Percentiles rank a stretch among this genome's conserved stretches.
Evolutionary conservation across 2,888 invertebrate species (phyloP).

Genomic region (Miltochrista miniata): DNA sequence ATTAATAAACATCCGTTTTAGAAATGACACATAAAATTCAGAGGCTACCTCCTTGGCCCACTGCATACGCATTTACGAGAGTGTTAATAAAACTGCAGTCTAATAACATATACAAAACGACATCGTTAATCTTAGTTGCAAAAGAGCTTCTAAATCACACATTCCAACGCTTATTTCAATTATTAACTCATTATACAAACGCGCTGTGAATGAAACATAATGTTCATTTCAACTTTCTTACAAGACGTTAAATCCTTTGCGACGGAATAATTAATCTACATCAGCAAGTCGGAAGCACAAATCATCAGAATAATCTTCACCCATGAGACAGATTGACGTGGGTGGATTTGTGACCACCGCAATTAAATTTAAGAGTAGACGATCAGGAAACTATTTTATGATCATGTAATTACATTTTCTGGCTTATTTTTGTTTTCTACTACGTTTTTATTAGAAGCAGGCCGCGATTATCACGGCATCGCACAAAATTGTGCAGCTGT

Average conservation of each 20-base stretch:
- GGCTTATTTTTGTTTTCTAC: constrained; percentile 15
- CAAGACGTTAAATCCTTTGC: constrained; percentile 20
- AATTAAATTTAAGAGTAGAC: constrained; percentile 35
- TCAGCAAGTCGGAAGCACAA: constrained; percentile 28
- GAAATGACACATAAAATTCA: constrained; percentile 17
- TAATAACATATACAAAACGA: not conserved
- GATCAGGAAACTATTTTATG: constrained; percentile 28
- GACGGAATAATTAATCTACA: constrained; percentile 33
- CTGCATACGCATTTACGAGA: constrained; percentile 4
- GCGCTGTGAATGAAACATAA: constrained; percentile 8
- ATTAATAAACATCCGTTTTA: constrained; percentile 28
- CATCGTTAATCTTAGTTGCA: constrained; percentile 4
- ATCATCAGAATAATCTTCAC: constrained; percentile 30
- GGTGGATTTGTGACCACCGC: constrained; percentile 24
- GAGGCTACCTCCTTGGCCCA: constrained; percentile 8
- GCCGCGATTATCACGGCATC: constrained; percentile 36
- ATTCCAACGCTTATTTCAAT: not conserved
- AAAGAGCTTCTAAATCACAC: constrained; percentile 1
- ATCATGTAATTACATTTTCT: constrained; percentile 32
- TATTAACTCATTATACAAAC: constrained; percentile 7
- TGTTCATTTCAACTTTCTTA: constrained; percentile 13
- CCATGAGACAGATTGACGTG: constrained; percentile 33
- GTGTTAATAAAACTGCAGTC: not conserved
- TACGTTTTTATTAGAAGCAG: constrained; percentile 31
- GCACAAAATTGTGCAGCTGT: constrained; percentile 66